Conservation (phyloP, 2,797 vertebrate genomes). For the Pithecia hirsuta region DNA sequence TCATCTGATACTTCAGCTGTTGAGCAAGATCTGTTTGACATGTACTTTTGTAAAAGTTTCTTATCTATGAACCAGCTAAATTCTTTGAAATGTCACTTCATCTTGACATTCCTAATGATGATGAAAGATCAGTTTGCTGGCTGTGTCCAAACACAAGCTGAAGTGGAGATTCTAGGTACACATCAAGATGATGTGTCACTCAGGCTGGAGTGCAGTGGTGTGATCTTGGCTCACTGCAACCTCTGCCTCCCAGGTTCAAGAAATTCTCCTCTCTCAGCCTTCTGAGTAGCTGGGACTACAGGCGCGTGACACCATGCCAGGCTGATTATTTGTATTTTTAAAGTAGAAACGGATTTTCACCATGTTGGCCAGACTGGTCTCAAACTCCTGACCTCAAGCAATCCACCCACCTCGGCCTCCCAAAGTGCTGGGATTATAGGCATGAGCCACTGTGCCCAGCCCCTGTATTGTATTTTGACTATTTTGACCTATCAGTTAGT, state of each 20-base stretch:
- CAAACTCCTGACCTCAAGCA: background rate
- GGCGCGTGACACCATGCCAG: background rate
- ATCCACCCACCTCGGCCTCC: background rate
- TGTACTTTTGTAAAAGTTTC: background rate
- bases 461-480: background rate
- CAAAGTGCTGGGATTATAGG: background rate
- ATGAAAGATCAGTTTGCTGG: background rate
- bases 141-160: background rate
- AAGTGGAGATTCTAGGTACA: background rate
- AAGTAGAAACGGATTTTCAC: background rate
- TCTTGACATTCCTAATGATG: background rate
- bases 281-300: background rate
- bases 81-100: slow-evolving; percentile 46
- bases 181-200: background rate
- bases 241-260: background rate
- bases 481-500: background rate
- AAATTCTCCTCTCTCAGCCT: background rate
- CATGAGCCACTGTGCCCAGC: background rate
- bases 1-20: background rate
- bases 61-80: slow-evolving; percentile 16
- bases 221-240: background rate
- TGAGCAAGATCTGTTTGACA: background rate
- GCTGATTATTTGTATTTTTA: background rate
- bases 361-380: background rate
- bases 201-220: background rate